Evolutionary conservation across 2,113 vertebrate genomes (phyloP), one percentile per base, ranked within the genome.

Genomic region (Alethe diademata): DNA sequence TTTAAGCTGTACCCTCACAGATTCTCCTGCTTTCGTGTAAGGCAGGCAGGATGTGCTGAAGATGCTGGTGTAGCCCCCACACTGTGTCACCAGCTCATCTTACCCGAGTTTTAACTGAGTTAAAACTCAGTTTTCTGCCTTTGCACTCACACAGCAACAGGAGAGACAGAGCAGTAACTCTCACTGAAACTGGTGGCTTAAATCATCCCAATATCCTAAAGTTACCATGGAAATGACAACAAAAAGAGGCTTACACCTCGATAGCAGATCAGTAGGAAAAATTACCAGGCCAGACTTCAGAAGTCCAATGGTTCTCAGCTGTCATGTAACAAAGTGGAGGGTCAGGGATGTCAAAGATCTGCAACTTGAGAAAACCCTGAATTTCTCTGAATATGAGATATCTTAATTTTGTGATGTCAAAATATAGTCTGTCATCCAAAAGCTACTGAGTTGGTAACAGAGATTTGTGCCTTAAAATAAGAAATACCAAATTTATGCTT

Each of bases 51-150:
- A 9, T 14, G 43, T 33, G 57, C 43, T 50, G 51, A 14, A 31
- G 56, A 11, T 6, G 4, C 38, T 33, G 72, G 36, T 0, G 1
- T 0, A 11, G 47, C 23, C 17, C 45, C 38, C 31, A 2, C 8
- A 0, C 19, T 8, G 24, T 31, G 69, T 17, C 92, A 71, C 56
- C 74, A 67, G 19, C 17, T 12, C 57, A 3, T 35, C 20, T 25
- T 5, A 12, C 1, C 26, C 2, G 5, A 75, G 33, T 45, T 45
- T 20, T 45, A 45, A 45, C 43, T 45, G 43, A 45, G 47, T 4
- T 5, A 24, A 5, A 14, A 78, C 20, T 6, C 56, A 66, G 19
- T 24, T 54, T 45, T 60, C 56, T 73, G 54, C 24, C 50, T 86
- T 76, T 2, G 2, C 6, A 19, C 45, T 36, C 47, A 50, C 28